Percentiles rank a stretch among this genome's conserved stretches.
Evolutionary conservation across 64 coral and sea anemone species (phyloP).

Genomic region (Actinia tenebrosa): DNA sequence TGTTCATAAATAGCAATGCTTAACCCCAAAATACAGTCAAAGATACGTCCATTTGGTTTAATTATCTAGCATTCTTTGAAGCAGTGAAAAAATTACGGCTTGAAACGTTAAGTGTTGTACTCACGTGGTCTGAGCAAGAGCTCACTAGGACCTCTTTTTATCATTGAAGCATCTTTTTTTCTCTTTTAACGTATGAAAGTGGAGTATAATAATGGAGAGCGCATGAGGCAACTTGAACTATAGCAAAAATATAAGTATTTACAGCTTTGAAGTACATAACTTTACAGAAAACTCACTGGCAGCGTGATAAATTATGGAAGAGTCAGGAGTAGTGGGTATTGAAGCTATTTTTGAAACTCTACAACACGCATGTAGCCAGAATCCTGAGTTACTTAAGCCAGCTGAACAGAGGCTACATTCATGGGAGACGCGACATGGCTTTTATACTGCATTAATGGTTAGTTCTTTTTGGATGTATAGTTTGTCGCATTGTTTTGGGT

Average conservation of each 20-base stretch:
- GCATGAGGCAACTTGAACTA: neutral
- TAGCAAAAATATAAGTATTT: neutral
- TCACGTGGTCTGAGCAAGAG: neutral
- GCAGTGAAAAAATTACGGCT: neutral
- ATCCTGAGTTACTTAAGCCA: slow-evolving; percentile 58
- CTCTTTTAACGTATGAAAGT: neutral
- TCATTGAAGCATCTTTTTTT: neutral
- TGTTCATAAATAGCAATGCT: neutral
- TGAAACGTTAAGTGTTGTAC: neutral
- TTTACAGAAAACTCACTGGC: neutral
- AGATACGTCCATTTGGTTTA: neutral
- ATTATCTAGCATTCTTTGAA: neutral
- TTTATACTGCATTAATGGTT: slow-evolving; percentile 84
- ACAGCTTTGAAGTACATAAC: neutral
- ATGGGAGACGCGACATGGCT: slow-evolving; percentile 81
- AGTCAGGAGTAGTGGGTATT: neutral
- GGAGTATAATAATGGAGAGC: neutral
- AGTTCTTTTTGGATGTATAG: neutral
- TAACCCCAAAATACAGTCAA: neutral
- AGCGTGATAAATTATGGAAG: neutral
- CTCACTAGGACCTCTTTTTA: neutral
- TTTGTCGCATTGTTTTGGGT: neutral
- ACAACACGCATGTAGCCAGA: slow-evolving; percentile 69
- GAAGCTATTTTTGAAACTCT: slow-evolving; percentile 1
- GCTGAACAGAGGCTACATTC: slow-evolving; percentile 70